Conservation (phyloP, 2,113 vertebrate genomes). For the Solea senegalensis region DNA sequence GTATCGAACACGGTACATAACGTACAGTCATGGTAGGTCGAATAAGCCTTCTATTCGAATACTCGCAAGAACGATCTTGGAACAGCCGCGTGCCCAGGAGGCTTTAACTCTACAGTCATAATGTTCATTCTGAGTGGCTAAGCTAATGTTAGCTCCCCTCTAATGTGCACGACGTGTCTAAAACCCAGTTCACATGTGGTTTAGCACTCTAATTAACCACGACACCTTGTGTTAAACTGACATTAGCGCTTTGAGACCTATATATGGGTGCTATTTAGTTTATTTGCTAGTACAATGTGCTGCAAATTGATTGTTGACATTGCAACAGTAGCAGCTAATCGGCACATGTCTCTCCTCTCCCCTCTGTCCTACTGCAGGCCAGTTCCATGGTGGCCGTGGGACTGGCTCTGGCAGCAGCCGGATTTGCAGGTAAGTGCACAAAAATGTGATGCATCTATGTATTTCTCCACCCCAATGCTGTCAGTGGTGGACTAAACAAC, state of each 20-base stretch:
- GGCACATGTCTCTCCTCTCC: neutral
- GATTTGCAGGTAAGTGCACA: constrained; percentile 88
- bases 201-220: neutral
- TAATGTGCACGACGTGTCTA: neutral
- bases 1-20: constrained; percentile 28
- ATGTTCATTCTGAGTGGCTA: constrained; percentile 14
- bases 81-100: accelerated
- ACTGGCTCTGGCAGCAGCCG: constrained; percentile 90
- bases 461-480: too few species aligned
- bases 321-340: neutral
- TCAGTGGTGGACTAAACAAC: neutral
- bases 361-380: constrained; percentile 75
- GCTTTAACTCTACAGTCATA: too few species aligned
- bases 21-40: constrained; percentile 65
- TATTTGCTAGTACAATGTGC: too few species aligned
- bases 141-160: constrained; percentile 58
- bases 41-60: too few species aligned
- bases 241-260: too few species aligned
- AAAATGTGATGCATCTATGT: neutral
- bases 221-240: too few species aligned
- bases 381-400: constrained; percentile 90
- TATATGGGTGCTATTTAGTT: too few species aligned
- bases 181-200: neutral
- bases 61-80: accelerated
- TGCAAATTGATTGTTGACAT: neutral